Base-by-base conservation (phyloP, 2,888 invertebrate genomes). In the Idaea biselata region DNA sequence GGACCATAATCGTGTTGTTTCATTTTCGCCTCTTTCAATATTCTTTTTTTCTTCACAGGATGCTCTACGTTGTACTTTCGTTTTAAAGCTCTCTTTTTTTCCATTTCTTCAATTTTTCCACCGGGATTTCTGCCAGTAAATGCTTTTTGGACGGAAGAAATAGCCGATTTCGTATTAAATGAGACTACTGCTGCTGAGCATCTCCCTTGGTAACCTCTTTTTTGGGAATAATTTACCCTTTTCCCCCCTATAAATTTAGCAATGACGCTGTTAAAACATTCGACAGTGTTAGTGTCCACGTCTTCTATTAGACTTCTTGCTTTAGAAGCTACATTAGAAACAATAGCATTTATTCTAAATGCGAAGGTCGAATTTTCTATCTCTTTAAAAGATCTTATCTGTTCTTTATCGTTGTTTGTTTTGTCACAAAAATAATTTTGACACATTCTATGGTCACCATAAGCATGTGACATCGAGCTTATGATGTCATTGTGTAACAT, bases 161-260 rank as follows among this genome's bases (percentile, higher is more conserved):
- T 11, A 18, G 65, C 61, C 16, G 59, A 32, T 63, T 69, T 58
- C 0, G 44, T 63, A 33, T 82, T 81, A 63, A 75, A 80, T 16
- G 74, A 73, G 16, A 82, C 62, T 8, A 72, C 77, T 6, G 83
- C 77, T 16, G 77, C 77, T 8, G 72, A 64, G 58, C 75, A 79
- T 60, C 82, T 70, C 11, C 67, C 72, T 71, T 77, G 69, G 63
- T 82, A 85, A 1, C 73, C 73, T 14, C 76, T 63, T 62, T 65
- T 71, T 60, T 68, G 58, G 6, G 74, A 56, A 68, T 72, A 77
- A 67, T 84, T 81, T 8, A 78, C 73, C 62, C 79, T 62, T 72
- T 82, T 84, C 6, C 81, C 83, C 4, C 79, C 78, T 17, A 76
- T 70, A 63, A 73, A 77, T 69, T 79, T 78, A 6, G 77, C 75